These are phyloP conservation scores for Octomys mimax DNA, from an alignment of 2,797 vertebrate species.

Conservation along the genomic window DNA sequence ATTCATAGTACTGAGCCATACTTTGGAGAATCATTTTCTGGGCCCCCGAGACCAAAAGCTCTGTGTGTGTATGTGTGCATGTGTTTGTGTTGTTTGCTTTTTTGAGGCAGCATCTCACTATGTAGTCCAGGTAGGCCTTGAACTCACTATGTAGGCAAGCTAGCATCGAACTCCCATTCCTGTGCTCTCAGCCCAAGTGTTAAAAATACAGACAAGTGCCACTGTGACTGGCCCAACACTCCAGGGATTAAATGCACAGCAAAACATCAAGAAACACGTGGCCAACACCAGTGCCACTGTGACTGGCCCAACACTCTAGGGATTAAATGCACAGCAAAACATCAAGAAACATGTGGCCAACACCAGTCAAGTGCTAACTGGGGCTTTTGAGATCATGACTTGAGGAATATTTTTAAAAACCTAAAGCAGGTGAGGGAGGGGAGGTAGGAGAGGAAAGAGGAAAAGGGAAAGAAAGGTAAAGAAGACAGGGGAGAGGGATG, in stretches of 20 bases:
- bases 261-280: background rate
- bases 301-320: background rate
- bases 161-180: background rate
- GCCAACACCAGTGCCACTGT: background rate
- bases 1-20: background rate
- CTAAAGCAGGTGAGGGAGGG: background rate
- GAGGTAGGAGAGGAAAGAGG: too few species aligned
- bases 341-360: background rate
- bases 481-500: too few species aligned
- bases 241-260: background rate
- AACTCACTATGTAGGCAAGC: background rate
- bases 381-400: background rate
- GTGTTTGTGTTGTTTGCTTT: background rate
- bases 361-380: background rate
- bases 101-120: background rate
- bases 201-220: background rate
- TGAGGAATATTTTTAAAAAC: constrained; percentile 39
- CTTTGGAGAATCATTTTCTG: background rate
- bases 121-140: background rate
- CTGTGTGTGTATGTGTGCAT: too few species aligned
- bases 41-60: background rate
- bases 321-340: background rate
- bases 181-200: background rate
- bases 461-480: background rate
- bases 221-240: background rate